These are phyloP conservation scores for Protomyctophum bolini DNA, from an alignment of 2,113 vertebrate species.

Conservation along the genomic window DNA sequence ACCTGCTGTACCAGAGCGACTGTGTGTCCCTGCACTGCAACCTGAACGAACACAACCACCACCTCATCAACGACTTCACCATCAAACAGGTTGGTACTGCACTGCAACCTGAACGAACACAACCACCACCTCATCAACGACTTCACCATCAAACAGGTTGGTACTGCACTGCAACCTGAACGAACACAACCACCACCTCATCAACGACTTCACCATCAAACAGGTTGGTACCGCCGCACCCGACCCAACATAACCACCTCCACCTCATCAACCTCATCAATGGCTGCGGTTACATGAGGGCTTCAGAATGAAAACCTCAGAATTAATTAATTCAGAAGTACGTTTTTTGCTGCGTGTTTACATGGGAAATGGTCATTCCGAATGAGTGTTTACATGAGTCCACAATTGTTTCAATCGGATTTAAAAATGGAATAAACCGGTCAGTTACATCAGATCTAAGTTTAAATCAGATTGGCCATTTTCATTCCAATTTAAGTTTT, in stretches of 20 bases:
- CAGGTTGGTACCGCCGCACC: constrained; percentile 93
- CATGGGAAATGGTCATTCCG: too few species aligned
- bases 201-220: constrained; percentile 99
- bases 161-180: constrained; percentile 95
- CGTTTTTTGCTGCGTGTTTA: too few species aligned
- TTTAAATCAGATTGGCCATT: too few species aligned
- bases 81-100: constrained; percentile 94
- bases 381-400: too few species aligned
- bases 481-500: too few species aligned
- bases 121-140: constrained; percentile 99
- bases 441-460: too few species aligned
- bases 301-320: too few species aligned
- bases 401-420: too few species aligned
- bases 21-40: constrained; percentile 98
- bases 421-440: too few species aligned
- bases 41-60: constrained; percentile 98
- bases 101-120: constrained; percentile 98
- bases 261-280: constrained; percentile 92
- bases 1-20: constrained; percentile 98
- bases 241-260: constrained; percentile 96
- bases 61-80: constrained; percentile 99
- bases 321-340: too few species aligned
- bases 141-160: constrained; percentile 98
- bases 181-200: constrained; percentile 98
- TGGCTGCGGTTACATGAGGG: too few species aligned